phyloP scores from a whole-genome alignment of 1,140 invertebrate genomes.

The Polypedilum pembai region DNA sequence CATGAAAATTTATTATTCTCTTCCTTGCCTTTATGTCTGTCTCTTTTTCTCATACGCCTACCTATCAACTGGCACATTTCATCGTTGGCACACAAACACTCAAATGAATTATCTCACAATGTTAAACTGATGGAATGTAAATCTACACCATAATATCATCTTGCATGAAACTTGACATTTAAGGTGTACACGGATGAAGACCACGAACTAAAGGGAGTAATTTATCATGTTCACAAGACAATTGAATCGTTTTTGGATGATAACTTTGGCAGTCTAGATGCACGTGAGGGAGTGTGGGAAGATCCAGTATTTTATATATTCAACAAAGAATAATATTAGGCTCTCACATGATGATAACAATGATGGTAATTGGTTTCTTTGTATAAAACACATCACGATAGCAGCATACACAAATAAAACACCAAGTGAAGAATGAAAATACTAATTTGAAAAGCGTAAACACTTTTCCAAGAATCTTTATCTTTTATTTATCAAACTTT shows the following conservation, averaged over 20 bases:
- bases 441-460: not conserved
- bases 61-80: not conserved
- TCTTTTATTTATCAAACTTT: not conserved
- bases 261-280: constrained; percentile 64
- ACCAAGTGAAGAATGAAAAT: not conserved
- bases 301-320: constrained; percentile 35
- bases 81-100: not conserved
- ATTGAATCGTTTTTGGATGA: constrained; percentile 80
- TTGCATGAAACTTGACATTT: constrained; percentile 24
- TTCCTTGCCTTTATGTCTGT: constrained; percentile 23
- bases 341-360: not conserved
- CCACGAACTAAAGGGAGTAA: constrained; percentile 60
- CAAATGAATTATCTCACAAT: not conserved
- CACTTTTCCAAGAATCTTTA: not conserved
- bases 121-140: too few relatives aligned
- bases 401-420: not conserved
- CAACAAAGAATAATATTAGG: constrained; percentile 24
- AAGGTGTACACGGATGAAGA: constrained; percentile 80
- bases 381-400: not conserved
- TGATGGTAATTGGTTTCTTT: not conserved
- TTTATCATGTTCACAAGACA: constrained; percentile 66
- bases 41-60: constrained; percentile 15
- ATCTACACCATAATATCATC: not conserved
- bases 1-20: constrained; percentile 19
- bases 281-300: constrained; percentile 57